Conservation (phyloP, 2,888 invertebrate genomes). For the Acheta domesticus region DNA sequence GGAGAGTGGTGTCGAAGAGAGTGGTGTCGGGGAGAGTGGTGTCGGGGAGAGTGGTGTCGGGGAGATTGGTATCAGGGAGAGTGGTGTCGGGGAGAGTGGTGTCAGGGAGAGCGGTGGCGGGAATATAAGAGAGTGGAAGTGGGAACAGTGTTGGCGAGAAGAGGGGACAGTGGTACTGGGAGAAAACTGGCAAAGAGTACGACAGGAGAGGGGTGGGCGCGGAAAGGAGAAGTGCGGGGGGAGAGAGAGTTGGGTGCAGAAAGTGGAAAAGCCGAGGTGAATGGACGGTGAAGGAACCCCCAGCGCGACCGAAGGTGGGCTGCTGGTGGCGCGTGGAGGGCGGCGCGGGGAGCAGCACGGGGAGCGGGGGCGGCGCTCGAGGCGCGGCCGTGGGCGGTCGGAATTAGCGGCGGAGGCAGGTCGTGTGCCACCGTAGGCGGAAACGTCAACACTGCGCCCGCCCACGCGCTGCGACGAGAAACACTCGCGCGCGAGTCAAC, state of each 20-base stretch:
- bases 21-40: too few relatives aligned
- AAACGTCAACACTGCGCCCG: slow-evolving; percentile 1
- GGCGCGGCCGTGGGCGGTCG: neutral
- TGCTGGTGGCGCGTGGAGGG: neutral
- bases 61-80: too few relatives aligned
- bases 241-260: neutral
- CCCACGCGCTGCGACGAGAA: neutral
- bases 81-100: too few relatives aligned
- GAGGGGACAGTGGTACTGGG: too few relatives aligned
- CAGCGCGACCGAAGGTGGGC: neutral
- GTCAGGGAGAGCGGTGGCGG: too few relatives aligned
- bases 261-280: neutral
- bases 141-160: too few relatives aligned
- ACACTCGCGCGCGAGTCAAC: slow-evolving; percentile 1
- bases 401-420: neutral
- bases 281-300: neutral
- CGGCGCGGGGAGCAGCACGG: too few relatives aligned
- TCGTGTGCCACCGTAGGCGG: neutral
- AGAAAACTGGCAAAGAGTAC: too few relatives aligned
- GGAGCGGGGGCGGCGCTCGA: neutral
- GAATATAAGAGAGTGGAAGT: too few relatives aligned
- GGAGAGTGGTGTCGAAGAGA: too few relatives aligned
- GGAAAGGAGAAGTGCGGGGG: neutral
- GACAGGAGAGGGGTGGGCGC: too few relatives aligned
- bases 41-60: too few relatives aligned